Conservation (phyloP, 2,797 vertebrate genomes). For the Malurus leucopterus region DNA sequence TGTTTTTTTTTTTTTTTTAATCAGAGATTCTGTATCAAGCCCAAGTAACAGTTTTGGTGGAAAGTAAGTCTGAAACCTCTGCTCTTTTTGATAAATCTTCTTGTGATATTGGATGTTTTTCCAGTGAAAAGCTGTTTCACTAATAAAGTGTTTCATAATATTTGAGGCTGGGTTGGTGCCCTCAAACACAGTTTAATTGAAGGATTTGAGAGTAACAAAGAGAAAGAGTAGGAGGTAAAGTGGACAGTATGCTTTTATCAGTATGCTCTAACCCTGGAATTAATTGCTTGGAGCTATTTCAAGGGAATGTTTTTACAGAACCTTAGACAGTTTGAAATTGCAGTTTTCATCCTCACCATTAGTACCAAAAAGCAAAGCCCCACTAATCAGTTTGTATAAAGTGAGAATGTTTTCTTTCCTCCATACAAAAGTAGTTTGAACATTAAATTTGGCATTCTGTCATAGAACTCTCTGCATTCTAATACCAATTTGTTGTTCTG, state of each 20-base stretch:
- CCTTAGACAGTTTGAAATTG: not conserved
- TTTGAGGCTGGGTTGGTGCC: not conserved
- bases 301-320: not conserved
- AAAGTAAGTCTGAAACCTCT: not conserved
- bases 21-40: not conserved
- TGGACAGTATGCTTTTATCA: not conserved
- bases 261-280: not conserved
- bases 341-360: not conserved
- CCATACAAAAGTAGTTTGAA: not conserved
- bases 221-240: not conserved
- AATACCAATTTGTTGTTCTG: slow-evolving; percentile 13
- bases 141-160: not conserved
- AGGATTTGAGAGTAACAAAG: not conserved
- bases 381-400: not conserved
- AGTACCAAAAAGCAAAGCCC: not conserved
- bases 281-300: not conserved
- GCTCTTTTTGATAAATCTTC: not conserved
- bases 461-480: slow-evolving; percentile 2
- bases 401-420: not conserved
- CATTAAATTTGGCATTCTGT: not conserved
- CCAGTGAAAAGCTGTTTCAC: not conserved
- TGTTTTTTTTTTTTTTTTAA: not conserved
- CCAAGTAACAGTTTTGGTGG: not conserved
- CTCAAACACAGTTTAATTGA: not conserved
- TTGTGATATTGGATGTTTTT: not conserved